A percentile compares a stretch with the other conserved stretches of the same genome.
Evolutionary conservation across 1,140 invertebrate species (phyloP).

Genomic region (Augochlora pura): DNA sequence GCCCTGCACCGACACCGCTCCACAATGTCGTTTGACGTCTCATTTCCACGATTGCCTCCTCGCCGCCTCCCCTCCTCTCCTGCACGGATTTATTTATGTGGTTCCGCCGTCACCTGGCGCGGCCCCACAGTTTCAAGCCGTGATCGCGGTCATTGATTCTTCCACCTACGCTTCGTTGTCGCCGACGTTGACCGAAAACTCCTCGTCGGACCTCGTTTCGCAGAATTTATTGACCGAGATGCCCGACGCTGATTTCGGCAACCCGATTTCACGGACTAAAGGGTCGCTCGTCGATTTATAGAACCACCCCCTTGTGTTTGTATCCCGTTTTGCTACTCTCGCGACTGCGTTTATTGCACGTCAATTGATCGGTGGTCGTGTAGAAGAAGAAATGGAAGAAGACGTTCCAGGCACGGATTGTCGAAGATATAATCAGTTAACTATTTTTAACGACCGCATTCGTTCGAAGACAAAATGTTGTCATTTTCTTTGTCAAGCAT

Average conservation of each 20-base stretch:
- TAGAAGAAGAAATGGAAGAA: too few species aligned
- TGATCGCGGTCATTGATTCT: slow-evolving; percentile 53
- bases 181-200: slow-evolving; percentile 40
- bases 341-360: too few species aligned
- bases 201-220: slow-evolving; percentile 43
- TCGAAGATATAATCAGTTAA: too few species aligned
- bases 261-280: background rate
- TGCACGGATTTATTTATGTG: background rate
- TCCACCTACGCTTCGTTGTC: slow-evolving; percentile 37
- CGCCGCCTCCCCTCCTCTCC: too few species aligned
- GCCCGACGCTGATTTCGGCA: background rate
- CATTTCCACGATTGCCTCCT: slow-evolving; percentile 54
- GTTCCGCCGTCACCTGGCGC: slow-evolving; percentile 42
- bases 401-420: too few species aligned
- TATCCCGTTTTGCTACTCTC: too few species aligned
- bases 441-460: too few species aligned
- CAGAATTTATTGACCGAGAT: background rate
- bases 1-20: slow-evolving; percentile 39
- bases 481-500: too few species aligned
- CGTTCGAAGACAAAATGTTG: too few species aligned
- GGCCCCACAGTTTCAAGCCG: slow-evolving; percentile 20
- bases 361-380: too few species aligned
- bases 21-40: slow-evolving; percentile 63
- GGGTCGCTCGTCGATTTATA: background rate
- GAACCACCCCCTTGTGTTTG: too few species aligned